Evolutionary conservation across 2,113 vertebrate species (phyloP).

Genomic region (Scatophagus argus): DNA sequence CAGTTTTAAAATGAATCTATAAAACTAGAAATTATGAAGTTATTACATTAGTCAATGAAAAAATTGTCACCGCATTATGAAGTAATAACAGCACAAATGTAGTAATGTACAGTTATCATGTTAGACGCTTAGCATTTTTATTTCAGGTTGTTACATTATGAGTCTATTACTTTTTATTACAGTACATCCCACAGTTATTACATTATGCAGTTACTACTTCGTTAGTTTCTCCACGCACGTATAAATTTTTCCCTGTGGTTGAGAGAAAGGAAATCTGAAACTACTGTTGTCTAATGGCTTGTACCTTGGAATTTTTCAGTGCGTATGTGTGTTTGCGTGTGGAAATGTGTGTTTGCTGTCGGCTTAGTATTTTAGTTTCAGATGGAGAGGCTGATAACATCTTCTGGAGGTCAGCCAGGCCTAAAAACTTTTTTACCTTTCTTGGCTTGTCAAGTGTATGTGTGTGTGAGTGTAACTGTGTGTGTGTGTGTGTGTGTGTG

Average conservation of each 20-base stretch:
- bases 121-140: background rate
- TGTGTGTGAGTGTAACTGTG: background rate
- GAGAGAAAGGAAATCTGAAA: background rate
- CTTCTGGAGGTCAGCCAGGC: slow-evolving; percentile 66
- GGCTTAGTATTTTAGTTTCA: slow-evolving; percentile 46
- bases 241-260: background rate
- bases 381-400: slow-evolving; percentile 61
- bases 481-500: background rate
- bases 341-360: slow-evolving; percentile 18
- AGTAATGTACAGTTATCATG: background rate
- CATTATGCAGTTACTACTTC: background rate
- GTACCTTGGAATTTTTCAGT: background rate
- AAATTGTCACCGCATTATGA: background rate
- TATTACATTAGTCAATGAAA: background rate
- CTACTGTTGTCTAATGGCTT: no score
- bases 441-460: slow-evolving; percentile 33
- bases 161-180: background rate
- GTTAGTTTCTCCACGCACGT: background rate
- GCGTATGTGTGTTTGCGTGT: slow-evolving; percentile 17
- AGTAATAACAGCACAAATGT: background rate
- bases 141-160: background rate
- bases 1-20: background rate
- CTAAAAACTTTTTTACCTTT: slow-evolving; percentile 60
- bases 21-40: background rate
- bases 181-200: background rate